Percentiles rank a stretch among this genome's conserved stretches.
Conservation (phyloP, 2,888 invertebrate genomes). For the Troglohyphantes excavatus region DNA sequence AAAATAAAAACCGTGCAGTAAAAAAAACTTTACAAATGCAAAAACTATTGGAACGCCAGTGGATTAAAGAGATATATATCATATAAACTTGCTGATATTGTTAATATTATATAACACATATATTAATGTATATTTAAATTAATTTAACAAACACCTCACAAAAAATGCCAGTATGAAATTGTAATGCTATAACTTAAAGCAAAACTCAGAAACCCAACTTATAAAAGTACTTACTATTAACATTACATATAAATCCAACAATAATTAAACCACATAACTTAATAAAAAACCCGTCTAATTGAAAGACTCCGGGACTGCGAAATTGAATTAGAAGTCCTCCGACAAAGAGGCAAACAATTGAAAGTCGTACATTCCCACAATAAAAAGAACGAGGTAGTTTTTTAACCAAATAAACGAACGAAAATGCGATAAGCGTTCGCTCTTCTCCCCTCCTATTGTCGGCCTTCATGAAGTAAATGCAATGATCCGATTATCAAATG, state of each 20-base stretch:
- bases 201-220: too few relatives aligned
- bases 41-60: too few relatives aligned
- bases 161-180: too few relatives aligned
- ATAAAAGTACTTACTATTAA: too few relatives aligned
- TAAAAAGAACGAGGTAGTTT: background rate
- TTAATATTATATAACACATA: too few relatives aligned
- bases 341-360: background rate
- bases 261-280: background rate
- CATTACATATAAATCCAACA: background rate
- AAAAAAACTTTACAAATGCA: too few relatives aligned
- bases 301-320: background rate
- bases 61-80: too few relatives aligned
- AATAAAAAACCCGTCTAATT: background rate
- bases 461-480: conserved; percentile 1
- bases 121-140: too few relatives aligned
- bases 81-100: too few relatives aligned
- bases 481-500: conserved; percentile 30
- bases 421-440: background rate
- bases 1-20: too few relatives aligned
- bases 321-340: conserved; percentile 9
- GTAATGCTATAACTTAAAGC: too few relatives aligned
- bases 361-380: background rate
- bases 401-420: background rate
- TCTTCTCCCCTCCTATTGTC: conserved; percentile 7
- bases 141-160: too few relatives aligned